A percentile compares a stretch with the other conserved stretches of the same genome.
Conservation (phyloP, 2,888 invertebrate species). For the Euclidia mi region DNA sequence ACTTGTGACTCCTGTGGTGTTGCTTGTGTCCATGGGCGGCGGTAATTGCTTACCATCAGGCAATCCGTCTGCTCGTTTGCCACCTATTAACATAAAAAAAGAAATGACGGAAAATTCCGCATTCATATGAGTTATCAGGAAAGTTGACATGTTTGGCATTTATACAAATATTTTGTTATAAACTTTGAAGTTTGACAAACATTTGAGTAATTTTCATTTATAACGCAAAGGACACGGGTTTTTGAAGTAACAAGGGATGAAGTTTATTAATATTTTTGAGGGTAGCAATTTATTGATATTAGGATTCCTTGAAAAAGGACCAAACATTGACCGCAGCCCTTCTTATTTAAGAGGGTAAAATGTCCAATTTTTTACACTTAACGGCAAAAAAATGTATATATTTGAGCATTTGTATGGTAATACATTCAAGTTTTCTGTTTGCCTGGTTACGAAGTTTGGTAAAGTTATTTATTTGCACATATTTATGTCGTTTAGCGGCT, state of each 20-base stretch:
- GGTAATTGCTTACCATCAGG: too few species aligned
- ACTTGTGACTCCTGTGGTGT: too few species aligned
- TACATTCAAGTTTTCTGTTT: conserved; percentile 32
- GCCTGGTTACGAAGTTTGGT: conserved; percentile 29
- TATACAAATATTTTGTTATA: conserved; percentile 24
- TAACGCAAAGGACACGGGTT: conserved; percentile 34
- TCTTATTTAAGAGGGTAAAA: conserved; percentile 43
- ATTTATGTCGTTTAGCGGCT: conserved; percentile 21
- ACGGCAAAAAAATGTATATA: conserved; percentile 41
- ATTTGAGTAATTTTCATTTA: conserved; percentile 43
- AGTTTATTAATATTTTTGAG: conserved; percentile 49
- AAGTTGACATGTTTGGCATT: conserved; percentile 2
- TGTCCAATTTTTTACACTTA: conserved; percentile 44
- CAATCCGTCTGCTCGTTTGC: too few species aligned
- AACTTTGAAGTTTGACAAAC: conserved; percentile 33
- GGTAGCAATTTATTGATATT: conserved; percentile 41
- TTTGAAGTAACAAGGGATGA: conserved; percentile 32
- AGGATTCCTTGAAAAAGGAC: conserved; percentile 32
- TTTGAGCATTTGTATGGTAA: conserved; percentile 48
- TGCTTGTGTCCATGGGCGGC: too few species aligned
- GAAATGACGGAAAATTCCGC: background rate
- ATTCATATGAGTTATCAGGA: background rate
- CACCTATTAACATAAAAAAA: too few species aligned
- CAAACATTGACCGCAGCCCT: conserved; percentile 39
- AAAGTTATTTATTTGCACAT: conserved; percentile 39